phyloP scores from a whole-genome alignment of 2,113 vertebrate species.

The Dascyllus trimaculatus region DNA sequence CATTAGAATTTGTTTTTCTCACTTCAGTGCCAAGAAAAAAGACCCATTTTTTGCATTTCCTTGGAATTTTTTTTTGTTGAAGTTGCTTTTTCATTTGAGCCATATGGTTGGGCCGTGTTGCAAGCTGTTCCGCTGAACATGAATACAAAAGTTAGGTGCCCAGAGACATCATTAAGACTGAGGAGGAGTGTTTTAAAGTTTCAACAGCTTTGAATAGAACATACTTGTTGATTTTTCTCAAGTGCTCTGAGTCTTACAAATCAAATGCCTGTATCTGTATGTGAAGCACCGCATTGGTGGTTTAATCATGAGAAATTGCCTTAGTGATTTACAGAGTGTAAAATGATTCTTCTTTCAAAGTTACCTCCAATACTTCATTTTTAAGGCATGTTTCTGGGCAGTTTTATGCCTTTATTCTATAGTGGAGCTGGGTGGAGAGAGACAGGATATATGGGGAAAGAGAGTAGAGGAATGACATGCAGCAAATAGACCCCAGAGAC shows the following conservation, averaged over 20 bases:
- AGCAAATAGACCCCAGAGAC: too few species aligned
- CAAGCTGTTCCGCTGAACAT: slow-evolving; percentile 73
- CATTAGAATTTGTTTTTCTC: slow-evolving; percentile 53
- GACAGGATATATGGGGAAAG: too few species aligned
- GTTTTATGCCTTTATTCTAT: too few species aligned
- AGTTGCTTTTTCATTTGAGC: slow-evolving; percentile 56
- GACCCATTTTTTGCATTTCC: slow-evolving; percentile 30
- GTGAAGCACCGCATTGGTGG: neutral
- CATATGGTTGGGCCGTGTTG: slow-evolving; percentile 67
- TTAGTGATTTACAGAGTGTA: neutral
- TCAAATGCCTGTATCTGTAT: slow-evolving; percentile 1
- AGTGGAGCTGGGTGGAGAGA: too few species aligned
- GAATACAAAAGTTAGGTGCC: slow-evolving; percentile 68
- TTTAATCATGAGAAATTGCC: neutral
- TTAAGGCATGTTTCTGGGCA: too few species aligned
- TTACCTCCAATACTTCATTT: neutral
- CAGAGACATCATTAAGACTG: slow-evolving; percentile 72
- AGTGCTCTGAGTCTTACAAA: slow-evolving; percentile 11
- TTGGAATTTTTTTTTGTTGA: slow-evolving; percentile 50
- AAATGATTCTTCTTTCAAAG: neutral
- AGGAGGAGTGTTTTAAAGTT: slow-evolving; percentile 54
- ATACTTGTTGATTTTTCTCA: slow-evolving; percentile 51
- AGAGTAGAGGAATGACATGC: too few species aligned
- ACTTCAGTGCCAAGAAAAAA: slow-evolving; percentile 35
- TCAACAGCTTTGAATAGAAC: slow-evolving; percentile 43